These are phyloP conservation scores for Recurvirostra avosetta DNA, from an alignment of 2,113 vertebrate genomes.

Conservation along the genomic window DNA sequence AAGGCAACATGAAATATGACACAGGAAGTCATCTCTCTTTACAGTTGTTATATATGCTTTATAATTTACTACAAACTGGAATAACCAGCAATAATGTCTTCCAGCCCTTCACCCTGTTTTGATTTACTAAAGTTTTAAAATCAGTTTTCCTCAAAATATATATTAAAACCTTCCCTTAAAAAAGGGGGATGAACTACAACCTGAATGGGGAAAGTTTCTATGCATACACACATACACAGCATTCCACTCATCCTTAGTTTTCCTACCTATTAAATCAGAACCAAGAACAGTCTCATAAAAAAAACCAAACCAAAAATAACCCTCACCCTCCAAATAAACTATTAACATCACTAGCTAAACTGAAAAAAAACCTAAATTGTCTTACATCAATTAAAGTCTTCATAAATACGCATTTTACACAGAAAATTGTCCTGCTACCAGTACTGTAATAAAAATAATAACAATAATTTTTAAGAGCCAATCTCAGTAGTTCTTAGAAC, in stretches of 20 bases:
- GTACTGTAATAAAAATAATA: neutral
- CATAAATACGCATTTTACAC: neutral
- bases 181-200: neutral
- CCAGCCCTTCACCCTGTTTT: slow-evolving; percentile 46
- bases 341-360: neutral
- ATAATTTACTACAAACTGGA: slow-evolving; percentile 69
- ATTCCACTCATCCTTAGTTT: neutral
- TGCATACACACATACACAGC: neutral
- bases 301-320: neutral
- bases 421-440: neutral
- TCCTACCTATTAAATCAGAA: neutral
- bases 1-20: slow-evolving; percentile 53
- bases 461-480: neutral
- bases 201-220: neutral
- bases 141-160: slow-evolving; percentile 25
- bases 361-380: neutral
- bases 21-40: slow-evolving; percentile 44
- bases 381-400: neutral
- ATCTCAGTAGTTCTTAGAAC: neutral
- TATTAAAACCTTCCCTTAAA: slow-evolving; percentile 6
- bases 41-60: slow-evolving; percentile 50
- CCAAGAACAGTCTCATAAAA: neutral
- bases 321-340: neutral
- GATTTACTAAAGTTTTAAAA: slow-evolving; percentile 46
- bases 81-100: slow-evolving; percentile 67